phyloP scores from a whole-genome alignment of 2,113 vertebrate species.

The Mobula birostris region DNA sequence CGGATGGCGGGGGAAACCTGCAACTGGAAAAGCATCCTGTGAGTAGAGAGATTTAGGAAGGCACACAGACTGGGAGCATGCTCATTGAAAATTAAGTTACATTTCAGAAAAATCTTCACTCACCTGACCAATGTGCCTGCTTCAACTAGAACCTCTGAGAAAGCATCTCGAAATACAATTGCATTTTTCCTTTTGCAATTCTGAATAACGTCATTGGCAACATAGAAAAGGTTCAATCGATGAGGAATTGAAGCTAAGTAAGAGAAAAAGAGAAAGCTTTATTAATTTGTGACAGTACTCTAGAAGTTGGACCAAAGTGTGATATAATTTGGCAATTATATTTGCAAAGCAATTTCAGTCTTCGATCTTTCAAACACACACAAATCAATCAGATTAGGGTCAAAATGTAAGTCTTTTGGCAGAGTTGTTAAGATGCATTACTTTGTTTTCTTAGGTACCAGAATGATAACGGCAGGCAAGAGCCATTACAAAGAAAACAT shows the following conservation, averaged over 20 bases:
- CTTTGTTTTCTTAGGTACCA: too few species aligned
- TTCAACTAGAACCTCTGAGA: constrained; percentile 83
- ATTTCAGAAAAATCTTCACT: constrained; percentile 47
- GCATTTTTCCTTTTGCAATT: constrained; percentile 97
- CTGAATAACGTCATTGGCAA: constrained; percentile 96
- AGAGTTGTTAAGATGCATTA: too few species aligned
- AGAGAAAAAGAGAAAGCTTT: constrained; percentile 35
- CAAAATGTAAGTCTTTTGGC: background rate
- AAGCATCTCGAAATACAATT: constrained; percentile 79
- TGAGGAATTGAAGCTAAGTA: constrained; percentile 77
- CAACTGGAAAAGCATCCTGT: background rate
- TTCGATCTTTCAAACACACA: background rate
- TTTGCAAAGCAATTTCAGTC: background rate
- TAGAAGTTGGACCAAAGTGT: background rate
- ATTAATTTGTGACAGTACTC: background rate
- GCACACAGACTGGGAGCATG: too few species aligned
- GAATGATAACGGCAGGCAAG: too few species aligned
- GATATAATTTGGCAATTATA: background rate
- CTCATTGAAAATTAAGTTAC: background rate
- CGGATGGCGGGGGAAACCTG: too few species aligned
- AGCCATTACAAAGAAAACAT: too few species aligned
- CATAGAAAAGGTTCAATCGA: constrained; percentile 90
- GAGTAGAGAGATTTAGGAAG: too few species aligned
- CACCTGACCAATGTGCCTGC: constrained; percentile 85
- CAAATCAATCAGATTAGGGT: background rate